Base-by-base conservation (phyloP, 2,888 invertebrate genomes). In the Opisthograptis luteolata region DNA sequence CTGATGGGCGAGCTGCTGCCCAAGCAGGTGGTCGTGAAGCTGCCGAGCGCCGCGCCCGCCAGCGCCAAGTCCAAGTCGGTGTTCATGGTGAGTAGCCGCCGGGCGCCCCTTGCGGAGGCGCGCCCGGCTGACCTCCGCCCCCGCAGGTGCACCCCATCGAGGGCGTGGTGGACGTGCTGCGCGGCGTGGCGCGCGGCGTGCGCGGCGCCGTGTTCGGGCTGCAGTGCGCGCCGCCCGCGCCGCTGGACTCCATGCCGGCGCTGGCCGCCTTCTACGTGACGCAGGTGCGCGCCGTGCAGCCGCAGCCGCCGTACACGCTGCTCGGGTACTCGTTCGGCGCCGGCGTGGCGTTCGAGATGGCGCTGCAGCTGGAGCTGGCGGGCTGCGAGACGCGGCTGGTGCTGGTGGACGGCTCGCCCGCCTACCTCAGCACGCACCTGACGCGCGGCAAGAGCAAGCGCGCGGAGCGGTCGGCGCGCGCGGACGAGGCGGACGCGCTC, bases 281-380 rank as follows among this genome's bases (percentile, higher is more conserved):
- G 79, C 93, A 95, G 81, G 93, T 98, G 70, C 94, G 94, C 74
- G 92, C 92, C 41, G 88, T 95, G 34, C 97, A 97, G 86, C 93
- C 94, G 5, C 84, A 91, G 49, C 96, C 97, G 55, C 98, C 98
- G 2, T 98, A 97, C 91, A 93, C 94, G 39, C 88, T 99, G 58
- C 94, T 96, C 31, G 99, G 99, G 1, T 99, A 99, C 87, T 99
- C 99, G 0, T 99, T 97, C 84, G 99, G 99, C 55, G 97, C 97
- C 28, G 94, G 96, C 65, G 95, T 99, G 22, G 98, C 98, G 10
- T 97, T 98, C 80, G 99, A 99, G 91, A 98, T 99, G 94, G 96
- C 96, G 15, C 87, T 95, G 20, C 95, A 96, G 77, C 88, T 99
- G 43, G 96, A 97, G 76, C 86, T 76, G 79, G 81, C 70, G 20